Percentiles rank a stretch among this genome's conserved stretches.
phyloP scores from a whole-genome alignment of 2,113 vertebrate species.

The Aviceda subcristata region DNA sequence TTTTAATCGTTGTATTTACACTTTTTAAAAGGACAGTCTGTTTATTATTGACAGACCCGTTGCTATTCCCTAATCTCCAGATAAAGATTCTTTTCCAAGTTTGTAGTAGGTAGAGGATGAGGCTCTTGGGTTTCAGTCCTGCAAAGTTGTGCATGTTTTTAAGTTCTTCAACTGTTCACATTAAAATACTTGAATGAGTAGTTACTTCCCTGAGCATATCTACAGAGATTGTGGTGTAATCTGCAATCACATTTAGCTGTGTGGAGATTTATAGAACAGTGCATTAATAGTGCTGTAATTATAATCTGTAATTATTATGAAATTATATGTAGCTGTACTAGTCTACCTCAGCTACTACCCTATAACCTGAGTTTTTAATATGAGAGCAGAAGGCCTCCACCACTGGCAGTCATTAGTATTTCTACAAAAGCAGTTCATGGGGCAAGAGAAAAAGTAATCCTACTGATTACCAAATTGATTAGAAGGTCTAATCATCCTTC shows the following conservation, averaged over 20 bases:
- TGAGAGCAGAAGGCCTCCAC: background rate
- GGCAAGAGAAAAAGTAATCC: constrained; percentile 38
- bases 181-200: background rate
- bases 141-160: background rate
- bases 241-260: background rate
- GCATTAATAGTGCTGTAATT: background rate
- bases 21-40: background rate
- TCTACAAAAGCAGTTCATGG: constrained; percentile 15
- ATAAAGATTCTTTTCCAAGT: background rate
- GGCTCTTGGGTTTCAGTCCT: background rate
- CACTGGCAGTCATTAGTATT: constrained; percentile 32
- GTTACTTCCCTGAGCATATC: background rate
- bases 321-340: background rate
- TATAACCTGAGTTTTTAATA: background rate
- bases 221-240: background rate
- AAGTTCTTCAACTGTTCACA: background rate
- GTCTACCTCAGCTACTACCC: background rate
- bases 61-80: background rate
- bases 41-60: background rate
- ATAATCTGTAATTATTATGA: background rate
- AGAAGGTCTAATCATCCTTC: constrained; percentile 20
- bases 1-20: background rate
- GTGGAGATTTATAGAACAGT: background rate
- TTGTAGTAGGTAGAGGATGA: background rate
- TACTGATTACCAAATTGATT: constrained; percentile 44